Conservation (phyloP, 2,113 vertebrate genomes). For the Lates calcarifer region DNA sequence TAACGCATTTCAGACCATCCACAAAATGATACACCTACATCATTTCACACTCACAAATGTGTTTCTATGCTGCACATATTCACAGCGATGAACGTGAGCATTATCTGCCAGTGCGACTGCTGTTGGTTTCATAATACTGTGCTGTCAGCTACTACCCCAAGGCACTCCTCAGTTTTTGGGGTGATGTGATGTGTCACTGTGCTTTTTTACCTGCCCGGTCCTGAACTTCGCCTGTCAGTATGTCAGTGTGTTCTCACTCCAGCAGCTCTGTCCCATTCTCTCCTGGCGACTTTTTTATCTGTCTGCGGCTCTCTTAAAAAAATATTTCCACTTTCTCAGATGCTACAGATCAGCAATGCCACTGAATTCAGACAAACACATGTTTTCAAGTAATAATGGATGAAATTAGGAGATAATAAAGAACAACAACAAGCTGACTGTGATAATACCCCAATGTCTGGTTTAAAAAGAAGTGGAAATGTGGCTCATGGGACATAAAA, state of each 20-base stretch:
- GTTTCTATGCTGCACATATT: constrained; percentile 43
- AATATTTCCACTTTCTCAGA: background rate
- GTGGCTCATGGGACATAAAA: constrained; percentile 2
- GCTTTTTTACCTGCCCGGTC: constrained; percentile 10
- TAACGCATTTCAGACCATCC: constrained; percentile 43
- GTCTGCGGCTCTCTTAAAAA: constrained; percentile 3
- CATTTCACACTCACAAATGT: constrained; percentile 62
- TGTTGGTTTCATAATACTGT: constrained; percentile 39
- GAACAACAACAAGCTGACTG: background rate
- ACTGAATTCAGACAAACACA: background rate
- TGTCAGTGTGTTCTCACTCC: constrained; percentile 49
- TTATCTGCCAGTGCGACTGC: constrained; percentile 29
- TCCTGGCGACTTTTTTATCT: constrained; percentile 21
- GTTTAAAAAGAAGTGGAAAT: constrained; percentile 32
- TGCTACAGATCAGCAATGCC: background rate
- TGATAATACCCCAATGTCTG: background rate
- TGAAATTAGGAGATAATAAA: background rate
- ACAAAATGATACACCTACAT: constrained; percentile 55
- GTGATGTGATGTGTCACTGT: constrained; percentile 23
- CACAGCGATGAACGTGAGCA: constrained; percentile 39
- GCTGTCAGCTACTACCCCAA: constrained; percentile 48
- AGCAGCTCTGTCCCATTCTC: constrained; percentile 24
- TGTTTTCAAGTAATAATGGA: constrained; percentile 2
- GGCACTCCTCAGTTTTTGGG: constrained; percentile 16
- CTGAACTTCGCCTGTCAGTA: constrained; percentile 57